Evolutionary conservation across 2,113 vertebrate species (phyloP).

Genomic region (Plecotus auritus): DNA sequence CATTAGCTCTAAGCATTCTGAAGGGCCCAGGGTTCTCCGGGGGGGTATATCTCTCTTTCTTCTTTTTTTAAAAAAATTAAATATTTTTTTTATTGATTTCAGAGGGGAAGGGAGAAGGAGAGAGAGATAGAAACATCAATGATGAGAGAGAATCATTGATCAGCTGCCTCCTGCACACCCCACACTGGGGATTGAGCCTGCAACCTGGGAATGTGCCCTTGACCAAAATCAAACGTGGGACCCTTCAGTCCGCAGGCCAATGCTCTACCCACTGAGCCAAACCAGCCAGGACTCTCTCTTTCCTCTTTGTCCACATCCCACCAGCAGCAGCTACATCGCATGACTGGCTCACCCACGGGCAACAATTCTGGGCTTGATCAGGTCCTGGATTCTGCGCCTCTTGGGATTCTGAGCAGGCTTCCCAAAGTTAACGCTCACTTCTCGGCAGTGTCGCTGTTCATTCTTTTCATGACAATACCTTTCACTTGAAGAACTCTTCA

Average conservation of each 20-base stretch:
- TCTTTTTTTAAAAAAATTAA: too few species aligned
- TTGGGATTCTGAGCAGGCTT: neutral
- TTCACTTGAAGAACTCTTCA: constrained; percentile 29
- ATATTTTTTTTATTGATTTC: too few species aligned
- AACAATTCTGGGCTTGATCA: neutral
- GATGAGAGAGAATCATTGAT: too few species aligned
- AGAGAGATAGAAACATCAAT: too few species aligned
- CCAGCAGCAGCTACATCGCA: accelerated
- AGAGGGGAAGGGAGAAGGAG: too few species aligned
- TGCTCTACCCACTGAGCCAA: too few species aligned
- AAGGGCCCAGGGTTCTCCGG: neutral
- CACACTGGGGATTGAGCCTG: too few species aligned
- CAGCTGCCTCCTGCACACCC: too few species aligned
- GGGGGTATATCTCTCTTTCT: accelerated
- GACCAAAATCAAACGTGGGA: too few species aligned
- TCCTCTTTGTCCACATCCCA: neutral
- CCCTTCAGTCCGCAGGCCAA: too few species aligned
- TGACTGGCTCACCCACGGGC: neutral
- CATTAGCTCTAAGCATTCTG: neutral
- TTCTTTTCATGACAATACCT: neutral
- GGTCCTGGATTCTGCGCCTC: neutral
- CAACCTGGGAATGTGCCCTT: too few species aligned
- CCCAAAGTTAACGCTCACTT: neutral
- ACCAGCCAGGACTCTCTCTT: too few species aligned
- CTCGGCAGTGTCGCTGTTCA: neutral